Evolutionary conservation across 2,888 invertebrate genomes (phyloP).

Genomic region (Chorisops tibialis): DNA sequence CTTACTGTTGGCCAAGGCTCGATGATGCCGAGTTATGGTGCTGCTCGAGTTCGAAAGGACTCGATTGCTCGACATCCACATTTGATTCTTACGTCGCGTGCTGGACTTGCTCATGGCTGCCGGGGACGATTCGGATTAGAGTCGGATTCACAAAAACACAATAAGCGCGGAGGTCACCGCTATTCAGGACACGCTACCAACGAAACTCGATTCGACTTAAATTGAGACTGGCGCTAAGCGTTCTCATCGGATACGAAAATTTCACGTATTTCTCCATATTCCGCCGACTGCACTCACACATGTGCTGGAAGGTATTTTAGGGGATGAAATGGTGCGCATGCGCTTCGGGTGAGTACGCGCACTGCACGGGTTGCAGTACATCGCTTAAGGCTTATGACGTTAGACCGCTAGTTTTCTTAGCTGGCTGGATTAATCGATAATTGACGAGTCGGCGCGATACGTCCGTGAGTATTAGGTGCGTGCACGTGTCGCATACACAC

Average conservation of each 20-base stretch:
- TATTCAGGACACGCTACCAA: not conserved
- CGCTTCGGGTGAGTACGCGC: not conserved
- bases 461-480: not conserved
- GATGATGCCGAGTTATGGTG: not conserved
- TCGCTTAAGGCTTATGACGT: conserved; percentile 14
- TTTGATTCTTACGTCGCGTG: conserved; percentile 38
- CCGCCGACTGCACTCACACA: not conserved
- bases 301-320: not conserved
- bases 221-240: not conserved
- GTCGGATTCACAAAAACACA: no score
- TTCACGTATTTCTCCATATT: not conserved
- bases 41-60: conserved; percentile 37
- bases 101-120: conserved; percentile 1
- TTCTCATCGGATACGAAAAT: not conserved
- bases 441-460: conserved; percentile 6
- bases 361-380: not conserved
- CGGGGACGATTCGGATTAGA: no score
- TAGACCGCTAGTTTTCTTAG: not conserved
- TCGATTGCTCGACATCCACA: conserved; percentile 44
- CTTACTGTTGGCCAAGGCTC: not conserved
- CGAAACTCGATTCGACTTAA: not conserved
- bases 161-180: no score
- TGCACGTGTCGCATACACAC: not conserved
- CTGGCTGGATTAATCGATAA: conserved; percentile 16
- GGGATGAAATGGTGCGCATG: conserved; percentile 18